These are phyloP conservation scores for Heliangelus exortis DNA, from an alignment of 2,797 vertebrate species.

Conservation along the genomic window DNA sequence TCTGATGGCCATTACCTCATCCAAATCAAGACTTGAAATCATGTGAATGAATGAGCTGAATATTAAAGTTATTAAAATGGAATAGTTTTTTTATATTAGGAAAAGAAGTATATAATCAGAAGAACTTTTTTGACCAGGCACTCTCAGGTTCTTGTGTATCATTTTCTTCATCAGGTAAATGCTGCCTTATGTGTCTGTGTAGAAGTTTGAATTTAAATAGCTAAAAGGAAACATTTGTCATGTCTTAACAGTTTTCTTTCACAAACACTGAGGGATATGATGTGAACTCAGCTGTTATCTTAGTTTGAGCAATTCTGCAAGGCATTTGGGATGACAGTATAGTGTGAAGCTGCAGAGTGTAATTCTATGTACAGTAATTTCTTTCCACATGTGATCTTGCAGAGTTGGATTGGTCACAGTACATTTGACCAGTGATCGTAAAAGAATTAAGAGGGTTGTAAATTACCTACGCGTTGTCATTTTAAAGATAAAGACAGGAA, in stretches of 20 bases:
- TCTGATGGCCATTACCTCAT: background rate
- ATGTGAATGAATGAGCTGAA: background rate
- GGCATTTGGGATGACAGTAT: constrained; percentile 19
- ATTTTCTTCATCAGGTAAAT: background rate
- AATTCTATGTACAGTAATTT: constrained; percentile 42
- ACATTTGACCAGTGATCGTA: constrained; percentile 55
- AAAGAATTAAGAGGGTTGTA: constrained; percentile 67
- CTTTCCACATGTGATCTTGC: constrained; percentile 42
- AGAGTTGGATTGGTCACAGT: constrained; percentile 50
- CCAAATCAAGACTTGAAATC: background rate
- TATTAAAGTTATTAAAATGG: background rate
- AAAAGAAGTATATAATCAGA: background rate
- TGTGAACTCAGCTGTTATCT: background rate
- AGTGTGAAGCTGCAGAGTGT: background rate
- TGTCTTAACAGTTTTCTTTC: background rate
- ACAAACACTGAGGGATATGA: background rate
- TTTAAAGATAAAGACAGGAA: constrained; percentile 70
- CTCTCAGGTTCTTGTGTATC: background rate
- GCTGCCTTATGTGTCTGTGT: background rate
- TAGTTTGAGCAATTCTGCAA: background rate
- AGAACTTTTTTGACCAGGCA: background rate
- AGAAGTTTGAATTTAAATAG: background rate
- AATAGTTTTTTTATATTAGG: background rate
- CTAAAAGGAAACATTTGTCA: background rate
- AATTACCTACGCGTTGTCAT: constrained; percentile 68